Evolutionary conservation across 2,888 invertebrate genomes (phyloP).

Genomic region (Hartigia nigra): DNA sequence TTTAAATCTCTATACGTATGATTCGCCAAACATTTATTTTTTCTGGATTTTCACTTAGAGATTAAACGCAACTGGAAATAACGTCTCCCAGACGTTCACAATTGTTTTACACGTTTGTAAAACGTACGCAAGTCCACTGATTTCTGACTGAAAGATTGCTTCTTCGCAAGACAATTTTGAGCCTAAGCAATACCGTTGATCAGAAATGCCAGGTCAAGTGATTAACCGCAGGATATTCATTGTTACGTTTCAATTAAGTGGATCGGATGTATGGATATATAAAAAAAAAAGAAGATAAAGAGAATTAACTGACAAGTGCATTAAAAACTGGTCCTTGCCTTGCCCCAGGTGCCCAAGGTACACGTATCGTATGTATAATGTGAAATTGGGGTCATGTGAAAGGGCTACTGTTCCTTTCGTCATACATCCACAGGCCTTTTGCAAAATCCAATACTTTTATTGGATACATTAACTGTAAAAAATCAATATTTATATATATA

Average conservation of each 20-base stretch:
- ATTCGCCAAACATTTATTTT: too few species aligned
- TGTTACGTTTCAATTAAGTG: background rate
- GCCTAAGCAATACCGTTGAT: too few species aligned
- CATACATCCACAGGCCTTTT: background rate
- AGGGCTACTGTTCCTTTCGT: background rate
- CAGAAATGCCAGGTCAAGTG: too few species aligned
- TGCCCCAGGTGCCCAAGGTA: background rate
- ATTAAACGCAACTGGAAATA: too few species aligned
- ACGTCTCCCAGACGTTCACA: too few species aligned
- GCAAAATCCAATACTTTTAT: background rate
- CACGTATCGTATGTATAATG: background rate
- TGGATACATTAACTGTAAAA: background rate
- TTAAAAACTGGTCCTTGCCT: background rate
- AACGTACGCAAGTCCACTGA: too few species aligned
- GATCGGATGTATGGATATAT: background rate
- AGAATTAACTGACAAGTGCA: background rate
- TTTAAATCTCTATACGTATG: background rate
- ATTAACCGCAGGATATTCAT: background rate
- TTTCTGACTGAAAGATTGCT: too few species aligned
- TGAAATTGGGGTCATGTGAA: background rate
- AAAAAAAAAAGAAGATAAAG: background rate
- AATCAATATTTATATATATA: too few species aligned
- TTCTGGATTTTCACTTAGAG: too few species aligned
- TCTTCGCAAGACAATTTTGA: too few species aligned
- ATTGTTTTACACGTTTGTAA: too few species aligned